Conservation (phyloP, 2,888 invertebrate species). For the Heteromurus nitidus region DNA sequence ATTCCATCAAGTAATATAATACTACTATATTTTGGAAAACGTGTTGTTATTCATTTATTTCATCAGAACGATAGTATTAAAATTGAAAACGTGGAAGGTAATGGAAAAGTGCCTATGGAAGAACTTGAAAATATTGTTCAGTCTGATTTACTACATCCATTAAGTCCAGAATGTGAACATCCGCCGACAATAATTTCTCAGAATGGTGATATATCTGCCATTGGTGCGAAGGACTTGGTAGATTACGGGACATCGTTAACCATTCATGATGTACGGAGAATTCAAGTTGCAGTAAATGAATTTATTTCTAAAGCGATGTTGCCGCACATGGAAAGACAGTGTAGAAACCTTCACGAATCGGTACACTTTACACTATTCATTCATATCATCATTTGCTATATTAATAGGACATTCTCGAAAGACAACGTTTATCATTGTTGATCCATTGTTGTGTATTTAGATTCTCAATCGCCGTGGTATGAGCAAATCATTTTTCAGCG, state of each 20-base stretch:
- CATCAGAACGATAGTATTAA: background rate
- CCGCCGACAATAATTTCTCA: conserved; percentile 44
- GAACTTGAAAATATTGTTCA: conserved; percentile 40
- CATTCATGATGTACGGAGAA: conserved; percentile 87
- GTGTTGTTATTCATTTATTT: too few species aligned
- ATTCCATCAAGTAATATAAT: too few species aligned
- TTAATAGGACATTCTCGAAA: background rate
- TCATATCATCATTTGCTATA: background rate
- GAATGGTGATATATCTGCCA: conserved; percentile 53
- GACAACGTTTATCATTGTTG: too few species aligned
- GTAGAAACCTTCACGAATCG: conserved; percentile 86
- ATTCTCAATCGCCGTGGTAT: conserved; percentile 86
- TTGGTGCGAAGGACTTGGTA: background rate
- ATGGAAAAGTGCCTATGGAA: conserved; percentile 14
- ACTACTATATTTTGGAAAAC: too few species aligned
- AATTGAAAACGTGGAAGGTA: background rate
- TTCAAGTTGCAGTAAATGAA: conserved; percentile 89
- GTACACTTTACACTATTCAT: conserved; percentile 76
- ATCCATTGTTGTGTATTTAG: conserved; percentile 75
- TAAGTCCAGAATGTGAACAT: conserved; percentile 70
- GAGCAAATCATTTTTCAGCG: conserved; percentile 92
- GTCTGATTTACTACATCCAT: conserved; percentile 68
- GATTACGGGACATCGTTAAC: conserved; percentile 83
- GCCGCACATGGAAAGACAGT: conserved; percentile 93
- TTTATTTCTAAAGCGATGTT: conserved; percentile 90